Evolutionary conservation across 2,113 vertebrate species (phyloP).

Genomic region (Bos indicus): DNA sequence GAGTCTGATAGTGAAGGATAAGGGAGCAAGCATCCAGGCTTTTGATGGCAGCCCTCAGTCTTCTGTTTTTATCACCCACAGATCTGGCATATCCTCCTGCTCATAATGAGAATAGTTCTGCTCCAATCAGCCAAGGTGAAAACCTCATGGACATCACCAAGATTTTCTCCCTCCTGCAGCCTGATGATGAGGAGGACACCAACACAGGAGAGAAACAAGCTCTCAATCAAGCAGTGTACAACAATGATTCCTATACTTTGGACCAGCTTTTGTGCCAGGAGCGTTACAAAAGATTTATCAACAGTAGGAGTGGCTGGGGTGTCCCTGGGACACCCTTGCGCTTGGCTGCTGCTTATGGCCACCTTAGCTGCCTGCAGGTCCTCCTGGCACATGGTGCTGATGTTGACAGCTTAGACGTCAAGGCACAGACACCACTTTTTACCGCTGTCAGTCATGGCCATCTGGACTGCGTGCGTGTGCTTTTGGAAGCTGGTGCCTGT

Average conservation of each 20-base stretch:
- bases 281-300: constrained; percentile 85
- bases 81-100: constrained; percentile 34
- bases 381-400: constrained; percentile 90
- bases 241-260: constrained; percentile 82
- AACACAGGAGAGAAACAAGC: constrained; percentile 77
- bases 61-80: constrained; percentile 16
- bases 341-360: constrained; percentile 87
- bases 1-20: neutral
- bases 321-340: constrained; percentile 90
- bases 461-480: constrained; percentile 85
- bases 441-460: constrained; percentile 91
- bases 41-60: neutral
- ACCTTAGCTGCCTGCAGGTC: constrained; percentile 84
- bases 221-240: constrained; percentile 84
- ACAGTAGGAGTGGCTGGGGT: constrained; percentile 91
- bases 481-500: constrained; percentile 90
- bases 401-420: constrained; percentile 92
- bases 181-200: constrained; percentile 75
- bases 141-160: constrained; percentile 95
- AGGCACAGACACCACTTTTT: constrained; percentile 96
- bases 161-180: constrained; percentile 93
- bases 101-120: constrained; percentile 73
- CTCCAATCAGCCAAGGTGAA: constrained; percentile 82
- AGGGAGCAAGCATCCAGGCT: neutral
- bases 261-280: constrained; percentile 85